phyloP scores from a whole-genome alignment of 2,888 invertebrate species.

The Entomobrya proxima region DNA sequence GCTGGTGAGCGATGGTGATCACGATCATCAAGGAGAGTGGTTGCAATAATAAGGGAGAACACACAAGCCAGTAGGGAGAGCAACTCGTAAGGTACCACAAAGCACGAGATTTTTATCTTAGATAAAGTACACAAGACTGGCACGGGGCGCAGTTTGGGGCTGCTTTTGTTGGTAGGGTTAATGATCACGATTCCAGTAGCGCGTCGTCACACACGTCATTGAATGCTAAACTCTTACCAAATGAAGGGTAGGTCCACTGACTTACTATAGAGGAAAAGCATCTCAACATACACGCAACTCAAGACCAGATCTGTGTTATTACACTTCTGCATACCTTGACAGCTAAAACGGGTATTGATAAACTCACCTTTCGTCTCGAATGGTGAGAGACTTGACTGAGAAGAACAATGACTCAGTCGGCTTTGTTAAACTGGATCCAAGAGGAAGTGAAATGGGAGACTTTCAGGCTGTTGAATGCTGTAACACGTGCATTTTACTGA shows the following conservation, averaged over 20 bases:
- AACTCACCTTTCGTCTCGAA: neutral
- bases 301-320: too few relatives aligned
- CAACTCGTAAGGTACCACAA: slow-evolving; percentile 52
- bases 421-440: neutral
- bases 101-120: slow-evolving; percentile 61
- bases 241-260: too few relatives aligned
- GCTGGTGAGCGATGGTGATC: neutral
- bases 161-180: slow-evolving; percentile 47
- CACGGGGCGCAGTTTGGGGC: slow-evolving; percentile 57
- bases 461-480: slow-evolving; percentile 41
- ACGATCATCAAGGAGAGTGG: neutral
- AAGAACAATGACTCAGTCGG: neutral
- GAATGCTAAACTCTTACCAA: neutral
- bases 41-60: neutral
- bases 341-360: neutral
- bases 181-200: slow-evolving; percentile 58
- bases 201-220: slow-evolving; percentile 30
- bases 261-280: too few relatives aligned
- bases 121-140: slow-evolving; percentile 55
- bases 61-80: slow-evolving; percentile 10
- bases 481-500: neutral
- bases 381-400: neutral
- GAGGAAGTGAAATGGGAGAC: neutral
- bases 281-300: neutral
- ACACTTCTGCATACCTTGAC: neutral